Evolutionary conservation across 2,113 vertebrate genomes (phyloP).

Genomic region (Plestiodon gilberti): DNA sequence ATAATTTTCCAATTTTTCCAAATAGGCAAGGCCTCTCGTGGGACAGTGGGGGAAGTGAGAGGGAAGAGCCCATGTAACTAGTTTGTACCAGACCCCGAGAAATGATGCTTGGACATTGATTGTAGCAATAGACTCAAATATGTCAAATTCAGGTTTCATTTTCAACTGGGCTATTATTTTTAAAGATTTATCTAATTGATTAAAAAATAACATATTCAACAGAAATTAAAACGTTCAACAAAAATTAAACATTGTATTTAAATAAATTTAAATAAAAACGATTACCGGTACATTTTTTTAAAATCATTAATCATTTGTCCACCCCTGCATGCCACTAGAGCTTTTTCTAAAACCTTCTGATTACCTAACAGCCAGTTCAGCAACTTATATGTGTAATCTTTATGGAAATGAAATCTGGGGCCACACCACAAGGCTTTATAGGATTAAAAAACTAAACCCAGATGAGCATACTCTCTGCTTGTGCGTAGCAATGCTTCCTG

Average conservation of each 20-base stretch:
- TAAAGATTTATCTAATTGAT: not conserved
- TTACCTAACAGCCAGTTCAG: not conserved
- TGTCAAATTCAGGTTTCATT: not conserved
- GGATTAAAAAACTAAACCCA: not conserved
- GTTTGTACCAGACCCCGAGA: too few species aligned
- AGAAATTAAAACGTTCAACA: not conserved
- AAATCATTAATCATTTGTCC: not conserved
- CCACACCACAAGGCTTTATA: not conserved
- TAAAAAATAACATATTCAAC: not conserved
- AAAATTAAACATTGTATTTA: not conserved
- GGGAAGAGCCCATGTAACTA: too few species aligned
- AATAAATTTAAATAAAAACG: not conserved
- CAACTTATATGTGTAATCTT: not conserved
- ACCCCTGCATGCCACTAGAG: not conserved
- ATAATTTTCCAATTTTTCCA: too few species aligned
- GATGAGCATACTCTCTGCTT: not conserved
- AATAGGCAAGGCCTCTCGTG: too few species aligned
- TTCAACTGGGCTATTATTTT: not conserved
- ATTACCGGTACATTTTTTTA: too few species aligned
- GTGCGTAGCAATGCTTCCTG: not conserved
- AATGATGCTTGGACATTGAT: too few species aligned
- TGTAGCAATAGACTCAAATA: too few species aligned
- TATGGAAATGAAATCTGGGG: not conserved
- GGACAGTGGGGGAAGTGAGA: too few species aligned
- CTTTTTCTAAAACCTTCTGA: not conserved